Evolutionary conservation across 2,888 invertebrate genomes (phyloP).

Genomic region (Lacanobia oleracea): DNA sequence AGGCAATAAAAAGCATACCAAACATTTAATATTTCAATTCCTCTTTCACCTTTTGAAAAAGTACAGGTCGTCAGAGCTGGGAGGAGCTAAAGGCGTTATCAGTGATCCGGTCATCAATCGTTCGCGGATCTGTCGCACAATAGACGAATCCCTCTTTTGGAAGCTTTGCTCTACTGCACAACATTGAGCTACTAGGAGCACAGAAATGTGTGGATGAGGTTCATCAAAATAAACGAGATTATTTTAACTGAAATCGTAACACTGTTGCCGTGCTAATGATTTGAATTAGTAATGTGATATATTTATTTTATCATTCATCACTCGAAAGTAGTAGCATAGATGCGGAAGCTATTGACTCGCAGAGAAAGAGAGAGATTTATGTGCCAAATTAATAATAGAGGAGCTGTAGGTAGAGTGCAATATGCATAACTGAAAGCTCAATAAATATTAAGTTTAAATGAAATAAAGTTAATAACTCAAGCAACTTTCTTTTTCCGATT

Average conservation of each 20-base stretch:
- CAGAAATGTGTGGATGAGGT: constrained; percentile 63
- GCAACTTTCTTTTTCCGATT: constrained; percentile 29
- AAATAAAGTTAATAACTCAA: constrained; percentile 14
- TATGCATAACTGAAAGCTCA: constrained; percentile 11
- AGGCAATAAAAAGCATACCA: background rate
- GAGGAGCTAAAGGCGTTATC: constrained; percentile 76
- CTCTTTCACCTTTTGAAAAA: constrained; percentile 68
- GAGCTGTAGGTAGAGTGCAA: constrained; percentile 11
- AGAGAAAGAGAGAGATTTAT: background rate
- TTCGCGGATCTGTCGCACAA: constrained; percentile 72
- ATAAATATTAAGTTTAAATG: constrained; percentile 6
- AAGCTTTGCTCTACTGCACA: constrained; percentile 69
- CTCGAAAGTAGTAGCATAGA: too few species aligned
- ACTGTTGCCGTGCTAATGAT: too few species aligned
- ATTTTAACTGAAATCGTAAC: background rate
- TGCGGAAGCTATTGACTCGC: too few species aligned
- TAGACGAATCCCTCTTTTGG: constrained; percentile 75
- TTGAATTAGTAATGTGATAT: too few species aligned
- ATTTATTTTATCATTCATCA: too few species aligned
- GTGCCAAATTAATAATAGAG: background rate
- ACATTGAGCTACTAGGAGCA: constrained; percentile 44
- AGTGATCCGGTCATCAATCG: constrained; percentile 84
- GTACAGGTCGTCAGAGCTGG: constrained; percentile 39
- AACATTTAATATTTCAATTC: background rate
- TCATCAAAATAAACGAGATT: background rate